phyloP scores from a whole-genome alignment of 2,113 vertebrate species.

The Dermatemys mawii region DNA sequence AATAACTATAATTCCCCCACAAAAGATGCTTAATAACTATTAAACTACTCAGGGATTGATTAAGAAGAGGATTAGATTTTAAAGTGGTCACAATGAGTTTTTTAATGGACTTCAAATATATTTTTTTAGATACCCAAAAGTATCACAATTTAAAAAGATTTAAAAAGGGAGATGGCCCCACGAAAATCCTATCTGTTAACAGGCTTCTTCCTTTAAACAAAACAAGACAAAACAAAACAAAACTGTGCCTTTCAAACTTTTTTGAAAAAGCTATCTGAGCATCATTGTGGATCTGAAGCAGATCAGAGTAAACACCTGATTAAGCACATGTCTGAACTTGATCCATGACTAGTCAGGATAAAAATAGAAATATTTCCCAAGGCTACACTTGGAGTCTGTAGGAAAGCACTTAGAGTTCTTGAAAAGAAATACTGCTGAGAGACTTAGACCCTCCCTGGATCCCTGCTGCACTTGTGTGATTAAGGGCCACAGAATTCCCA shows the following conservation, averaged over 20 bases:
- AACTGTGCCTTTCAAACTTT: background rate
- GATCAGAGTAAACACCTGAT: background rate
- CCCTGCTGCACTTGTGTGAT: background rate
- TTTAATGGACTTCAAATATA: constrained; percentile 23
- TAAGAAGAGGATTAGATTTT: constrained; percentile 49
- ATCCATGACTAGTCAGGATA: background rate
- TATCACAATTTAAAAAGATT: background rate
- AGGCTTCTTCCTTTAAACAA: background rate
- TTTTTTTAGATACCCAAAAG: background rate
- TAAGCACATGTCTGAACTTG: background rate
- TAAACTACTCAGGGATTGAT: constrained; percentile 63
- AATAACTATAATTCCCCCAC: constrained; percentile 61
- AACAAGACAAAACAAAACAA: too few species aligned
- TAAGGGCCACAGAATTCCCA: constrained; percentile 15
- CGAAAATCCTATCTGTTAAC: background rate
- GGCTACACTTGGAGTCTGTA: background rate
- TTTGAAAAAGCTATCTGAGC: background rate
- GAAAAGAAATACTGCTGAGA: background rate
- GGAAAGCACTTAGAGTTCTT: background rate
- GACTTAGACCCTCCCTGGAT: background rate
- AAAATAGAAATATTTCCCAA: background rate
- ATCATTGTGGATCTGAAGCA: fast-evolving
- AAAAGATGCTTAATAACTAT: constrained; percentile 71
- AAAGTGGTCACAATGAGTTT: constrained; percentile 46
- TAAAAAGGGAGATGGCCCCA: background rate